Conservation (phyloP, 2,113 vertebrate species). For the Chaenogobius annularis region DNA sequence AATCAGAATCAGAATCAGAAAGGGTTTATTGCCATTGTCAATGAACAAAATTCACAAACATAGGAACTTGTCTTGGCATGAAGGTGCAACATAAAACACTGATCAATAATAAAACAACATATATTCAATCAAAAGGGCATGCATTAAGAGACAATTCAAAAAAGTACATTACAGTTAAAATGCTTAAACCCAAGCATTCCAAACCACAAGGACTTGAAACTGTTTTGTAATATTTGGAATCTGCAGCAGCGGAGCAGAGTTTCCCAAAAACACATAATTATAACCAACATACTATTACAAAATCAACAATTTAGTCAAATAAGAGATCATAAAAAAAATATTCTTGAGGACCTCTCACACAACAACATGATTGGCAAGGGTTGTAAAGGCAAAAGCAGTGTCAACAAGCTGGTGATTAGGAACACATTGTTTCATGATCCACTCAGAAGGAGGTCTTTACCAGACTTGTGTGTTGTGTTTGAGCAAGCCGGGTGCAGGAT, state of each 20-base stretch:
- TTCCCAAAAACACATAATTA: not conserved
- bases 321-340: too few relatives aligned
- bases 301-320: not conserved
- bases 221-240: constrained; percentile 13
- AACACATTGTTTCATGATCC: constrained; percentile 39
- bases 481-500: constrained; percentile 50
- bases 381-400: constrained; percentile 11
- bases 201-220: not conserved
- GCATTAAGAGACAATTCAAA: too few relatives aligned
- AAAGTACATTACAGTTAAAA: too few relatives aligned
- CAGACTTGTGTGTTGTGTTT: constrained; percentile 55
- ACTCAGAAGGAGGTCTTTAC: constrained; percentile 38
- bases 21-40: too few relatives aligned
- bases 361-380: constrained; percentile 17
- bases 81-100: too few relatives aligned
- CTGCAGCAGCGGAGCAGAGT: not conserved
- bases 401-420: constrained; percentile 45
- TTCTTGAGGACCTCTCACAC: constrained; percentile 11
- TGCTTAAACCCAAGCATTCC: not conserved
- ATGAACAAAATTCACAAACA: too few relatives aligned
- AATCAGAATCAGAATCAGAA: too few relatives aligned
- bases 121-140: too few relatives aligned
- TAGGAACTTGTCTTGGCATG: too few relatives aligned
- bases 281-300: not conserved
- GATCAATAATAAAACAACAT: too few relatives aligned